phyloP scores from a whole-genome alignment of 2,113 vertebrate genomes.

The Dryoscopus gambensis region DNA sequence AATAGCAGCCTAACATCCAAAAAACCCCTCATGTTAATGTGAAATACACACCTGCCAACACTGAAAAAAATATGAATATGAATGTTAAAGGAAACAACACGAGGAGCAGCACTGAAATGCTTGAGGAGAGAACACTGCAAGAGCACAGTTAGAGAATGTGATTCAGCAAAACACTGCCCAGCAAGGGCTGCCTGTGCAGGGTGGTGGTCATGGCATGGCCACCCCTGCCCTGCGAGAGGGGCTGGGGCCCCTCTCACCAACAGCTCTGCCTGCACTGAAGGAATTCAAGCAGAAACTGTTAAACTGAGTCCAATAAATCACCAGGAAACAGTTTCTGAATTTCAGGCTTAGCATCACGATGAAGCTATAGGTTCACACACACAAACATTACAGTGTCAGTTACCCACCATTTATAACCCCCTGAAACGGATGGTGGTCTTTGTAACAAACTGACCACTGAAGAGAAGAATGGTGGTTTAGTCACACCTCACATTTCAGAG shows the following conservation, averaged over 20 bases:
- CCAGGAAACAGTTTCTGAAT: neutral
- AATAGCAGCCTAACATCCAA: constrained; percentile 56
- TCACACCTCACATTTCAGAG: neutral
- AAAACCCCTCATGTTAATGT: constrained; percentile 31
- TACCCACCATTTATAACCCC: neutral
- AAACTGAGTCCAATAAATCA: neutral
- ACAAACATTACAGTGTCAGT: accelerated
- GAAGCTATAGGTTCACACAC: neutral
- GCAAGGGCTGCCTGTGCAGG: neutral
- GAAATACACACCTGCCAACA: constrained; percentile 60
- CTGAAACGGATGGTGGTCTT: neutral
- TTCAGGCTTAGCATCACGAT: neutral
- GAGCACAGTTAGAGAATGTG: neutral
- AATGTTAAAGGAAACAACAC: neutral
- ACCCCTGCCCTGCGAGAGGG: neutral
- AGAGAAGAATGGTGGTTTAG: neutral
- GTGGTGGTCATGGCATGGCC: neutral
- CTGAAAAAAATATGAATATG: neutral
- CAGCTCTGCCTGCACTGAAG: accelerated
- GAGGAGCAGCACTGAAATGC: neutral
- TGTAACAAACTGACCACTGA: neutral
- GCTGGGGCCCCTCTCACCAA: neutral
- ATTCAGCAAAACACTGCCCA: neutral
- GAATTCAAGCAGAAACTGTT: neutral
- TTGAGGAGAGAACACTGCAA: neutral